A percentile compares a stretch with the other conserved stretches of the same genome.
Conservation (phyloP, 1,140 invertebrate genomes). For the Drosophila simulans region DNA sequence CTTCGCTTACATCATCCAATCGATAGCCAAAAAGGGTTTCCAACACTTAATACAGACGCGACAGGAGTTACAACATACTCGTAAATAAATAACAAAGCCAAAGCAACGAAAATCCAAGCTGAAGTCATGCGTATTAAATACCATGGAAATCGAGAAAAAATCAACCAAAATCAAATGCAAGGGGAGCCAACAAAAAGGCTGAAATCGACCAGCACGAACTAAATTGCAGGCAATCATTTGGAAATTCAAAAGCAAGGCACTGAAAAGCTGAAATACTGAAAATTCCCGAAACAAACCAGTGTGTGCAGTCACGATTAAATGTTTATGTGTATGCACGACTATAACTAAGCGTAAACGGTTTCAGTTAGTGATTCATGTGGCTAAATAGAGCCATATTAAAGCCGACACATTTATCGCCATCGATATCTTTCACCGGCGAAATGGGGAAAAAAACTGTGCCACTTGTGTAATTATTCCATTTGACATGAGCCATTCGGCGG, state of each 20-base stretch:
- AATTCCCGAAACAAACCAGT: conserved; percentile 8
- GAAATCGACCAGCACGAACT: conserved; percentile 75
- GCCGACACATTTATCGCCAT: conserved; percentile 35
- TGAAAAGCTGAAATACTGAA: conserved; percentile 6
- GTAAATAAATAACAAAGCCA: conserved; percentile 57
- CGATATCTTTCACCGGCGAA: conserved; percentile 51
- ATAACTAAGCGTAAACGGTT: conserved; percentile 50
- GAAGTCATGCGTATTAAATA: conserved; percentile 81
- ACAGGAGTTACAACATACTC: conserved; percentile 67
- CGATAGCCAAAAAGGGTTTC: conserved; percentile 34
- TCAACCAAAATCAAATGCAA: conserved; percentile 32
- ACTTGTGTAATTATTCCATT: conserved; percentile 67
- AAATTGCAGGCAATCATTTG: conserved; percentile 79
- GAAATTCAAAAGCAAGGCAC: conserved; percentile 55
- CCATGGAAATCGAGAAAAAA: conserved; percentile 31
- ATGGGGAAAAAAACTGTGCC: conserved; percentile 42
- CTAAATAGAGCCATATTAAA: conserved; percentile 50
- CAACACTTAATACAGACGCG: conserved; percentile 26
- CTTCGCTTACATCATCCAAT: conserved; percentile 7
- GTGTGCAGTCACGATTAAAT: conserved; percentile 41
- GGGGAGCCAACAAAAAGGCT: conserved; percentile 27
- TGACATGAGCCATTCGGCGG: conserved; percentile 22
- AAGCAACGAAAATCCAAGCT: conserved; percentile 23
- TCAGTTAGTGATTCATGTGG: conserved; percentile 56
- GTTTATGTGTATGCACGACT: conserved; percentile 14